These are phyloP conservation scores for Macroglossus sobrinus DNA, from an alignment of 2,113 vertebrate species.

Conservation along the genomic window DNA sequence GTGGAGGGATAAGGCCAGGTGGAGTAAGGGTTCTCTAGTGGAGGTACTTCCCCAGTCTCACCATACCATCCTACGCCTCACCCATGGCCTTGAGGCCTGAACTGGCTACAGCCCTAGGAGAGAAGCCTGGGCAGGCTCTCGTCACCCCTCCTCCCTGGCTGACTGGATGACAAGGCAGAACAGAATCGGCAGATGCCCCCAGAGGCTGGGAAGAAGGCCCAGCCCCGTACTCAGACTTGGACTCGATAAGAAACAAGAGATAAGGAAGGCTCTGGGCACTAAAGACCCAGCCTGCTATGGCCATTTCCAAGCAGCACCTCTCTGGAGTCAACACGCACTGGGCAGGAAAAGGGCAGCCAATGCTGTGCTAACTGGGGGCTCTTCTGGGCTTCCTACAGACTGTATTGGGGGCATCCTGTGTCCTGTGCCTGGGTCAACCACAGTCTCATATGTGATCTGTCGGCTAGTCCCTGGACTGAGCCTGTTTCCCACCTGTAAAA, in stretches of 20 bases:
- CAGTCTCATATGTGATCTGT: not conserved
- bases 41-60: not conserved
- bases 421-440: not conserved
- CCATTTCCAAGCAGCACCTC: constrained; percentile 27
- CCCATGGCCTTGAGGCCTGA: not conserved
- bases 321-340: not conserved
- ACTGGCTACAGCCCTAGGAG: constrained; percentile 4
- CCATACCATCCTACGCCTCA: not conserved
- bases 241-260: constrained; percentile 58
- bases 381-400: not conserved
- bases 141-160: constrained; percentile 59
- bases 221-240: constrained; percentile 2
- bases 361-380: not conserved
- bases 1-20: not conserved
- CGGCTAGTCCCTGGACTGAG: not conserved
- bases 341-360: not conserved
- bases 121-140: constrained; percentile 38
- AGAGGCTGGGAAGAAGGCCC: constrained; percentile 73
- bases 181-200: constrained; percentile 71
- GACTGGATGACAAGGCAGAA: constrained; percentile 77
- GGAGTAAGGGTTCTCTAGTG: not conserved
- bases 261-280: constrained; percentile 42
- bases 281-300: constrained; percentile 20
- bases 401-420: not conserved
- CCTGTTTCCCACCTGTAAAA: constrained; percentile 16